These are phyloP conservation scores for Scaptomyza pallida DNA, from an alignment of 1,140 invertebrate species.

Conservation along the genomic window DNA sequence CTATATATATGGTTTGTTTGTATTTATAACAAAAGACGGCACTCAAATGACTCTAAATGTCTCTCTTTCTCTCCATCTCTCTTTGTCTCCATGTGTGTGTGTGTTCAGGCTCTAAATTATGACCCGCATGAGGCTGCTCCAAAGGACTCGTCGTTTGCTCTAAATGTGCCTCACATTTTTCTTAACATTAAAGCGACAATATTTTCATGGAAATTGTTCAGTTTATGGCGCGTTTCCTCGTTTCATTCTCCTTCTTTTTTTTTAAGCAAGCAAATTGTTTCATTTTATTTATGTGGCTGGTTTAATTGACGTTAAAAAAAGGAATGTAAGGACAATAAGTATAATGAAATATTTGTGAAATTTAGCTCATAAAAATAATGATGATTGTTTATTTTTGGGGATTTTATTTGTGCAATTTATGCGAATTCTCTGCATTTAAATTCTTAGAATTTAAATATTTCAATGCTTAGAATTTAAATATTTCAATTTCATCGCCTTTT, in stretches of 20 bases:
- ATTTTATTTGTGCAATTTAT: not conserved
- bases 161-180: slow-evolving; percentile 73
- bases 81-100: not conserved
- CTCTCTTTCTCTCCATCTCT: slow-evolving; percentile 7
- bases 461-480: not conserved
- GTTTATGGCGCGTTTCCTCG: slow-evolving; percentile 66
- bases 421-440: not conserved
- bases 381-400: not conserved
- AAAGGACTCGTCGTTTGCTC: slow-evolving; percentile 39
- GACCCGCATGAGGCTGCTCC: slow-evolving; percentile 44
- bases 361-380: slow-evolving; percentile 11
- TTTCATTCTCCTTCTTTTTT: too few species aligned
- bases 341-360: slow-evolving; percentile 33
- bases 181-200: slow-evolving; percentile 66
- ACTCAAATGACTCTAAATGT: slow-evolving; percentile 65
- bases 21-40: slow-evolving; percentile 66
- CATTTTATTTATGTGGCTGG: slow-evolving; percentile 71
- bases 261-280: slow-evolving; percentile 67
- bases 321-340: slow-evolving; percentile 25
- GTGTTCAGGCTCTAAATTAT: slow-evolving; percentile 61
- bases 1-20: slow-evolving; percentile 12
- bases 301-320: slow-evolving; percentile 64
- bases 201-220: slow-evolving; percentile 77
- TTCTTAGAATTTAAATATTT: not conserved
- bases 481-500: not conserved